phyloP scores from a whole-genome alignment of 2,113 vertebrate species.

The Atherinomorus stipes region DNA sequence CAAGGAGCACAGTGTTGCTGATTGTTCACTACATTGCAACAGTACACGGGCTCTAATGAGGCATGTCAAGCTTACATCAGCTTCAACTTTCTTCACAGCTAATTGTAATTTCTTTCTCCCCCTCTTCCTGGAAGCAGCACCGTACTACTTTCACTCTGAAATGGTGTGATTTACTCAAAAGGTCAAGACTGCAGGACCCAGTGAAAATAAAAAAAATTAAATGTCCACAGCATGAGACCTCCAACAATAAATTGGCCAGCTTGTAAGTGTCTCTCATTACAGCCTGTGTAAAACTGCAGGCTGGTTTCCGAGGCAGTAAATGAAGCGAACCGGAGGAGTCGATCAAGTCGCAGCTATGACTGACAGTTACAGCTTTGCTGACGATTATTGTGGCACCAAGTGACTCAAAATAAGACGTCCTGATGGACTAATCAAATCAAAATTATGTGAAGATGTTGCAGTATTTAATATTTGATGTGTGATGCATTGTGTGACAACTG shows the following conservation, averaged over 20 bases:
- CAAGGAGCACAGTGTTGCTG: neutral
- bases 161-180: conserved; percentile 3
- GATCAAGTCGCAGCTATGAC: neutral
- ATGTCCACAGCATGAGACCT: neutral
- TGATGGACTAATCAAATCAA: conserved; percentile 17
- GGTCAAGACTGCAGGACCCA: conserved; percentile 1
- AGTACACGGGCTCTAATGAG: conserved; percentile 16
- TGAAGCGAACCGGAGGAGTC: neutral
- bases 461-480: conserved; percentile 5
- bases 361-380: conserved; percentile 5
- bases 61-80: conserved; percentile 3
- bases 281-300: neutral
- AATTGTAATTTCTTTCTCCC: neutral
- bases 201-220: neutral
- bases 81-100: neutral
- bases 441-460: neutral
- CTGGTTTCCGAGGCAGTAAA: neutral
- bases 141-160: neutral
- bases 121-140: neutral
- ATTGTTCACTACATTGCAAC: conserved; percentile 16
- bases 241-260: neutral
- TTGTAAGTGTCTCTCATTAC: neutral
- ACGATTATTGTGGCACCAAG: neutral
- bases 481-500: neutral
- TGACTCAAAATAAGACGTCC: neutral